These are phyloP conservation scores for Cacatua alba DNA, from an alignment of 2,113 vertebrate species.

Conservation along the genomic window DNA sequence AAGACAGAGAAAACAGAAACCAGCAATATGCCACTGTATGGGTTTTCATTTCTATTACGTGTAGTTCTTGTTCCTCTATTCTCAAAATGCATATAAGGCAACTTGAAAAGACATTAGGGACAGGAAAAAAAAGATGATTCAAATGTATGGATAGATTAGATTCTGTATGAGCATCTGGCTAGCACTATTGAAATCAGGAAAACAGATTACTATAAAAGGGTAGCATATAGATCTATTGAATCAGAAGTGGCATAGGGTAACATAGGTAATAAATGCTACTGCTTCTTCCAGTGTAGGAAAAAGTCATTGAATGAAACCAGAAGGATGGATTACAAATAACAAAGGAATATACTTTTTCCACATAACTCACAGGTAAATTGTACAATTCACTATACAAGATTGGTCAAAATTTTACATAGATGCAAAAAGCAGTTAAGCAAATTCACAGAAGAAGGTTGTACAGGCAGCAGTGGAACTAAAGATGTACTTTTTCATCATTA, in stretches of 20 bases:
- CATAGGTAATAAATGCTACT: not conserved
- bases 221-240: not conserved
- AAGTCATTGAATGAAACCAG: not conserved
- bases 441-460: not conserved
- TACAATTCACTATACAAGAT: not conserved
- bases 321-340: not conserved
- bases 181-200: not conserved
- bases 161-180: not conserved
- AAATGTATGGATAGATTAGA: not conserved
- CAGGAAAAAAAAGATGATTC: not conserved
- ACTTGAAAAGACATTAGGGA: not conserved
- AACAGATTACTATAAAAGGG: not conserved
- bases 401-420: not conserved
- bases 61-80: not conserved
- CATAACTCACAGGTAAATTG: not conserved
- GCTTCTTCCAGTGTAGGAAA: not conserved
- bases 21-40: fast-evolving
- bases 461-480: not conserved
- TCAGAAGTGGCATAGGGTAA: not conserved
- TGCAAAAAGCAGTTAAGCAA: not conserved
- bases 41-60: not conserved
- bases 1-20: not conserved
- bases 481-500: not conserved
- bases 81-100: not conserved
- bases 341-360: not conserved